These are phyloP conservation scores for Argynnis bischoffii DNA, from an alignment of 2,888 invertebrate species.

Conservation along the genomic window DNA sequence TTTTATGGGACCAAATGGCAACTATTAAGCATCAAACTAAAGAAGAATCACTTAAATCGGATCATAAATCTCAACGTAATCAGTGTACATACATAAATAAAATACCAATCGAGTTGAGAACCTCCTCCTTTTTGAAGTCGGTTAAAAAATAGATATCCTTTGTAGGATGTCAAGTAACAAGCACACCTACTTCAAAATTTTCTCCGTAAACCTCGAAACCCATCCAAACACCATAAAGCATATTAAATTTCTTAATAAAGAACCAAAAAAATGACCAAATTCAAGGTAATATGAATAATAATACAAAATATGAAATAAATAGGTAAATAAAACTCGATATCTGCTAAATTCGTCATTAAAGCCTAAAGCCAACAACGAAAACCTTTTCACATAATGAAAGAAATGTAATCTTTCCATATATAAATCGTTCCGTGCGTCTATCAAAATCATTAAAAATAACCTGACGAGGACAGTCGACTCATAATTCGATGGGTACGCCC, in stretches of 20 bases:
- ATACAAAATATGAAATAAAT: conserved; percentile 10
- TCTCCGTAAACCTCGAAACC: not conserved
- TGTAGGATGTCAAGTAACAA: too few species aligned
- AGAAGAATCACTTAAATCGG: too few species aligned
- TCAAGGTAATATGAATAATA: conserved; percentile 1
- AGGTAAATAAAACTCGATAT: conserved; percentile 18
- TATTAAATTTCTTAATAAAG: conserved; percentile 12
- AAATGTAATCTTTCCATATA: conserved; percentile 38
- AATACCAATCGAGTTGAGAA: too few species aligned
- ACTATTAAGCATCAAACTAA: too few species aligned
- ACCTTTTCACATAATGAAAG: conserved; percentile 48
- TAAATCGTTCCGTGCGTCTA: conserved; percentile 39
- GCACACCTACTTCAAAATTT: not conserved
- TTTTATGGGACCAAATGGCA: too few species aligned
- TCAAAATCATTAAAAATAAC: conserved; percentile 56
- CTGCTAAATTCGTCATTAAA: conserved; percentile 9
- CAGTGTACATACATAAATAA: too few species aligned
- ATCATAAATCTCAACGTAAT: too few species aligned
- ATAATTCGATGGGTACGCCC: conserved; percentile 78
- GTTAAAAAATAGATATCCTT: too few species aligned
- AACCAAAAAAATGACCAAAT: not conserved
- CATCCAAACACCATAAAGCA: not conserved
- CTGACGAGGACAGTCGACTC: conserved; percentile 62
- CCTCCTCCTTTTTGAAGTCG: too few species aligned
- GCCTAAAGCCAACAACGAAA: conserved; percentile 37